These are phyloP conservation scores for Neuroterus valhalla DNA, from an alignment of 1,140 invertebrate genomes.

Conservation along the genomic window DNA sequence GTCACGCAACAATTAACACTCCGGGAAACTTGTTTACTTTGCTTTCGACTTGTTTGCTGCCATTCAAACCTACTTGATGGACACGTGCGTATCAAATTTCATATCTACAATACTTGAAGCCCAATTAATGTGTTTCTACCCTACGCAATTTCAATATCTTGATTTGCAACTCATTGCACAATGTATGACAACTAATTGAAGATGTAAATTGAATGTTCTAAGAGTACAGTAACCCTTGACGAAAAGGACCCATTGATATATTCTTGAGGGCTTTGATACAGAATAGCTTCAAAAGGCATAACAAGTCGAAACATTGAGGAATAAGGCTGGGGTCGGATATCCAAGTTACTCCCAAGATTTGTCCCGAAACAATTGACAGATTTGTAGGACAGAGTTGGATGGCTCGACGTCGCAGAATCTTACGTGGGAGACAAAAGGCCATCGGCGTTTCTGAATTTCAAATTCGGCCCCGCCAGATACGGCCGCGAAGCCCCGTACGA, in stretches of 20 bases:
- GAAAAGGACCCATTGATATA: conserved; percentile 19
- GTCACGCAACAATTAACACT: conserved; percentile 30
- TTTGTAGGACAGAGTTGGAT: conserved; percentile 64
- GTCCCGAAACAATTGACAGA: conserved; percentile 73
- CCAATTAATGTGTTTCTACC: conserved; percentile 17
- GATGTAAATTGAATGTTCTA: neutral
- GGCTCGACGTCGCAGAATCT: conserved; percentile 30
- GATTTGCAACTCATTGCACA: neutral
- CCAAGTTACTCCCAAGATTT: conserved; percentile 66
- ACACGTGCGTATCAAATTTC: conserved; percentile 15
- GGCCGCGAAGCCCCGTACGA: conserved; percentile 26
- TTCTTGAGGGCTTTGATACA: neutral
- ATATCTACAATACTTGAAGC: neutral
- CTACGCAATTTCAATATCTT: neutral
- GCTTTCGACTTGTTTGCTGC: conserved; percentile 20
- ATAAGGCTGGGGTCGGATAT: conserved; percentile 4
- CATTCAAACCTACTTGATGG: conserved; percentile 13
- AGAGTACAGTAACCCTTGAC: conserved; percentile 12
- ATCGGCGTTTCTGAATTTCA: conserved; percentile 70
- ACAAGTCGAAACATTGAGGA: conserved; percentile 31
- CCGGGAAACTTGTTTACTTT: conserved; percentile 21
- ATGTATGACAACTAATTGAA: neutral
- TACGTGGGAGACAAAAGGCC: conserved; percentile 65
- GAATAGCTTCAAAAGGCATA: conserved; percentile 7
- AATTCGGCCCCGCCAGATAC: conserved; percentile 58